Evolutionary conservation across 2,888 invertebrate genomes (phyloP), one percentile per base, ranked within the genome.

Genomic region (Ophioninae sp.): DNA sequence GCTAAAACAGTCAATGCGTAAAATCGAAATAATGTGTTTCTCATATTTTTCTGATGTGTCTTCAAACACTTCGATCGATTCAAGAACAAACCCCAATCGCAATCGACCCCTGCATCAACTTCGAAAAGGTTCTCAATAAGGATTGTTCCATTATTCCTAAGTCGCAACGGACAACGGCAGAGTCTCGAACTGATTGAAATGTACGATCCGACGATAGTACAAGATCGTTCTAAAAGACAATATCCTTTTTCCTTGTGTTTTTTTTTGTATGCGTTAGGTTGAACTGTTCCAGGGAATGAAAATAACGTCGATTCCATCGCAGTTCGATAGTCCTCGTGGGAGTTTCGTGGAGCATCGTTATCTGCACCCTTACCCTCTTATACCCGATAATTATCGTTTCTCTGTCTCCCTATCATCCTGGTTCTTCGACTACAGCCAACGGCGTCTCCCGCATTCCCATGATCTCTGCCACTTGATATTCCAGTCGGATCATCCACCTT

Each of bases 311-410:
- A 77, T 68, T 61, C 68, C 76, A 68, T 68, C 44, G 73, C 69
- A 59, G 64, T 76, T 62, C 73, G 73, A 80, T 69, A 81, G 61
- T 81, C 65, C 77, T 39, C 74, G 39, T 56, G 69, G 70, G 78
- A 70, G 39, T 75, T 72, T 68, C 80, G 80, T 59, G 70, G 37
- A 81, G 77, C 69, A 70, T 84, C 81, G 81, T 80, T 84, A 76
- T 80, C 82, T 70, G 64, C 57, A 20, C 81, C 37, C 30, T 64
- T 75, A 23, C 61, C 68, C 64, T 61, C 70, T 57, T 72, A 23
- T 44, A 72, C 64, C 78, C 82, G 80, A 84, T 84, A 85, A 85
- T 85, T 85, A 84, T 85, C 82, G 82, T 84, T 81, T 79, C 75
- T 57, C 44, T 30, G 23, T 41, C 56, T 44, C 62, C 37, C n/a